Evolutionary conservation across 1,140 invertebrate species (phyloP).

Genomic region (Lasioglossum baleicum): DNA sequence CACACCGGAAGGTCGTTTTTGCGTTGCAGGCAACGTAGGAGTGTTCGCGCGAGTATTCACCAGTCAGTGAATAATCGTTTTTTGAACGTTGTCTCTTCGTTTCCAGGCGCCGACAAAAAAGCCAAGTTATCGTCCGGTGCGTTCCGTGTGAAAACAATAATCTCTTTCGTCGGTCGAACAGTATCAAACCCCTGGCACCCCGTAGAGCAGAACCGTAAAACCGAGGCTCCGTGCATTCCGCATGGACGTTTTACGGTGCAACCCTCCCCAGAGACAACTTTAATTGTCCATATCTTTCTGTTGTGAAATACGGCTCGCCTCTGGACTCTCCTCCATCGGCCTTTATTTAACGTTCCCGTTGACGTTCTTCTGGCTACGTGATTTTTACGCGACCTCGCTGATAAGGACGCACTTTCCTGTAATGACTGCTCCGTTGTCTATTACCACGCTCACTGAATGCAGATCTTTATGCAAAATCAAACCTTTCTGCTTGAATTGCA

Average conservation of each 20-base stretch:
- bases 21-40: background rate
- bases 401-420: too few relatives aligned
- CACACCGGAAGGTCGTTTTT: background rate
- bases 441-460: background rate
- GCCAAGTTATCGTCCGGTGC: background rate
- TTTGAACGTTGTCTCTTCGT: background rate
- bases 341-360: constrained; percentile 5
- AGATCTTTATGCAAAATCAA: too few relatives aligned
- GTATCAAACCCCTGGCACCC: background rate
- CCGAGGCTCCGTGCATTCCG: constrained; percentile 7
- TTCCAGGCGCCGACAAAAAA: background rate
- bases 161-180: constrained; percentile 7
- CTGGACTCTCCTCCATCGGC: background rate
- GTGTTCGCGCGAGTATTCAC: constrained; percentile 10
- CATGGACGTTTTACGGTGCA: background rate
- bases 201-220: constrained; percentile 2
- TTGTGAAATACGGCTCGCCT: constrained; percentile 1
- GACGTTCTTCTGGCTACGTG: too few relatives aligned
- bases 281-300: constrained; percentile 23
- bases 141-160: constrained; percentile 28
- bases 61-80: background rate
- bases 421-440: background rate
- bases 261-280: constrained; percentile 3
- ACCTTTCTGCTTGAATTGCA: too few relatives aligned
- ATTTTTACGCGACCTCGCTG: background rate